Percentiles rank a stretch among this genome's conserved stretches.
These are phyloP conservation scores for Rhabdomys dilectus DNA, from an alignment of 2,113 vertebrate species.

Conservation along the genomic window DNA sequence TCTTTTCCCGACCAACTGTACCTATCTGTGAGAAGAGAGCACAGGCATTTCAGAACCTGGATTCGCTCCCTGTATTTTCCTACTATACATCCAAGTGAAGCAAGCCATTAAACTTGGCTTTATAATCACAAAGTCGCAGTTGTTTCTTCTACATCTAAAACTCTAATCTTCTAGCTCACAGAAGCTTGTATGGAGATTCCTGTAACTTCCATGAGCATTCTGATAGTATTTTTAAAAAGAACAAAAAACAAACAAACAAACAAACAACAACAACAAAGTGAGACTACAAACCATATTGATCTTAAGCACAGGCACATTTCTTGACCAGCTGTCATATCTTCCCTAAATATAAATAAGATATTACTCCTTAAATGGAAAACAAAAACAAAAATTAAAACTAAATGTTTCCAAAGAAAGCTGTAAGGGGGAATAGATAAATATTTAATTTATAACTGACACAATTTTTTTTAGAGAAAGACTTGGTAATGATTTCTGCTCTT, in stretches of 20 bases:
- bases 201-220: not conserved
- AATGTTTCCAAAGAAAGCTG: not conserved
- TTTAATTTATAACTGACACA: not conserved
- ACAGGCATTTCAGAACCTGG: not conserved
- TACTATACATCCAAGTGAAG: not conserved
- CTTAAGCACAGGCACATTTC: not conserved
- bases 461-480: constrained; percentile 33
- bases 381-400: constrained; percentile 9
- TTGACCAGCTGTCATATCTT: not conserved
- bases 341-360: not conserved
- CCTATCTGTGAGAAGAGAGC: not conserved
- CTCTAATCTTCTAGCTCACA: not conserved
- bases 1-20: not conserved
- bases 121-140: not conserved
- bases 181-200: not conserved
- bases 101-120: not conserved
- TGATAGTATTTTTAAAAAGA: not conserved
- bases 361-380: not conserved
- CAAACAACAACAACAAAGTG: not conserved
- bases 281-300: not conserved
- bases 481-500: not conserved
- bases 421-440: not conserved
- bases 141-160: not conserved
- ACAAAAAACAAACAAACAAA: not conserved
- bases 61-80: not conserved